phyloP scores from a whole-genome alignment of 2,888 invertebrate genomes.

The Penaeus monodon region DNA sequence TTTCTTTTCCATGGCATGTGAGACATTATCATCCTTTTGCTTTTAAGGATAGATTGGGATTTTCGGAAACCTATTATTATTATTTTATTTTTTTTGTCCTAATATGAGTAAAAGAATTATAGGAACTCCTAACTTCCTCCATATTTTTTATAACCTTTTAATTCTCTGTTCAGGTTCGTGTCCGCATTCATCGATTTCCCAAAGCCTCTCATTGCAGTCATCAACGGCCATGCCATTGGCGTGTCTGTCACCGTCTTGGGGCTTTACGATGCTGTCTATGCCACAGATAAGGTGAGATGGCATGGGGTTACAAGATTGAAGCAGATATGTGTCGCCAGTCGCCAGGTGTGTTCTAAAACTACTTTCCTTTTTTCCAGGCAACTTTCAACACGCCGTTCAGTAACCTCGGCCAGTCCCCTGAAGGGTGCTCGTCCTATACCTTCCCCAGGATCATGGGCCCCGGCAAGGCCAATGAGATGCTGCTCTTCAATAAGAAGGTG shows the following conservation, averaged over 20 bases:
- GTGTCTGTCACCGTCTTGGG: constrained; percentile 87
- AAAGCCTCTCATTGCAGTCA: constrained; percentile 86
- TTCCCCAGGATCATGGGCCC: constrained; percentile 88
- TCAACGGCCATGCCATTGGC: constrained; percentile 96
- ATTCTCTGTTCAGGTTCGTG: constrained; percentile 76
- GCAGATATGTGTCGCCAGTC: too few relatives aligned
- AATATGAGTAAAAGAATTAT: too few relatives aligned
- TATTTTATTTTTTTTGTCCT: neutral
- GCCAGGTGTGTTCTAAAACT: neutral
- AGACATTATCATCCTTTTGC: too few relatives aligned
- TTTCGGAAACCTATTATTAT: too few relatives aligned
- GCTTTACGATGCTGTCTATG: constrained; percentile 89
- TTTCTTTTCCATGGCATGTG: too few relatives aligned
- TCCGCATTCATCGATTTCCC: constrained; percentile 86
- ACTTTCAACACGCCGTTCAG: constrained; percentile 91
- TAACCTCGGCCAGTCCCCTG: constrained; percentile 85
- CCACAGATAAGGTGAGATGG: constrained; percentile 78
- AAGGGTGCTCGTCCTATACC: constrained; percentile 88
- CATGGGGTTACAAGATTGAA: too few relatives aligned
- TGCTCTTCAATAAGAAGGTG: constrained; percentile 81
- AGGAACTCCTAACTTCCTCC: too few relatives aligned
- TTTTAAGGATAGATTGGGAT: neutral
- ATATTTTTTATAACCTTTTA: neutral
- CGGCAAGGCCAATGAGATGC: constrained; percentile 77
- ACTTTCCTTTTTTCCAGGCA: constrained; percentile 74